A percentile compares a stretch with the other conserved stretches of the same genome.
Conservation (phyloP, 1,140 invertebrate genomes). For the Drosophila erecta region DNA sequence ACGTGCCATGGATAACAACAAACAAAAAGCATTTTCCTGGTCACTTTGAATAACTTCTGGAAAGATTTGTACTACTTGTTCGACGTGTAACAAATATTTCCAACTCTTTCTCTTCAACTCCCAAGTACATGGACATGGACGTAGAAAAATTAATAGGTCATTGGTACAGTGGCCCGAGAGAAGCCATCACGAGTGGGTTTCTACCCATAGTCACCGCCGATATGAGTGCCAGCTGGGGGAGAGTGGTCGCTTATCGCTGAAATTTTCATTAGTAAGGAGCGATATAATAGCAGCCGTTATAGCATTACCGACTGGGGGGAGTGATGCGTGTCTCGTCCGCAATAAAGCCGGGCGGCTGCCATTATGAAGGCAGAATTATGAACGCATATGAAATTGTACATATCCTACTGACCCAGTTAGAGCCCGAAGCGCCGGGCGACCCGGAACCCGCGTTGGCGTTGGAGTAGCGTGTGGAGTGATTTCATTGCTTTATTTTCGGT, state of each 20-base stretch:
- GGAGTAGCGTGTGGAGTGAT: constrained; percentile 56
- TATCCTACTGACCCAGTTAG: constrained; percentile 79
- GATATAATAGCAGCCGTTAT: constrained; percentile 41
- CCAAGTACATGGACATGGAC: too few relatives aligned
- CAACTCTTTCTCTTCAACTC: neutral
- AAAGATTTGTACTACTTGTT: neutral
- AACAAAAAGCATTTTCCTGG: neutral
- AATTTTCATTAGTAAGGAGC: constrained; percentile 59
- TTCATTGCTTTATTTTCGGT: constrained; percentile 32
- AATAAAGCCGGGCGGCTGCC: constrained; percentile 54
- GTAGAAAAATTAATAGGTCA: constrained; percentile 66
- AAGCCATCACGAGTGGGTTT: constrained; percentile 25
- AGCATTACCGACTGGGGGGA: constrained; percentile 17
- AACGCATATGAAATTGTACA: constrained; percentile 76
- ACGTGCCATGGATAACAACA: too few relatives aligned
- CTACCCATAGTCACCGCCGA: constrained; percentile 43
- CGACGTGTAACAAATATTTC: neutral
- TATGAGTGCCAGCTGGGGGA: neutral
- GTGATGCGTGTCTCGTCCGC: constrained; percentile 69
- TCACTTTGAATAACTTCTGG: constrained; percentile 2
- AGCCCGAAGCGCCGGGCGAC: neutral
- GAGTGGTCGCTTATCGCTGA: constrained; percentile 39
- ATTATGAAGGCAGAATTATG: constrained; percentile 72
- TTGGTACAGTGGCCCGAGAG: constrained; percentile 28
- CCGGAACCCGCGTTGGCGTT: constrained; percentile 10